Base-by-base conservation (phyloP, 1,140 invertebrate species). In the Ctenoplectra terminalis region DNA sequence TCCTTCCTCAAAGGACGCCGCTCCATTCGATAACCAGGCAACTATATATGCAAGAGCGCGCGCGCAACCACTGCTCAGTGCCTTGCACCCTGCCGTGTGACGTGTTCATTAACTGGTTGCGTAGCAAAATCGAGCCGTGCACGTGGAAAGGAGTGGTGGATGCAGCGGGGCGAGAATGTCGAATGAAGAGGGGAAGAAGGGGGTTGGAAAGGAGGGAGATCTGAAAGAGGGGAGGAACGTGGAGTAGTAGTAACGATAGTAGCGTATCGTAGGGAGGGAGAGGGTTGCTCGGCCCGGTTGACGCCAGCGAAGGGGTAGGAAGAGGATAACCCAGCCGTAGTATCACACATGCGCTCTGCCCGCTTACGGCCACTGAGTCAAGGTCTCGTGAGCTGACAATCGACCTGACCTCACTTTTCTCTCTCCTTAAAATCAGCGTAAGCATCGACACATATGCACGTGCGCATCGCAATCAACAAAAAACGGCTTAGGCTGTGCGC, bases 361-460 rank as follows among this genome's bases (percentile, higher is more conserved):
- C 50, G 29, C 52, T 77, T 82, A 76, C 85, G 84, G 89, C 85
- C 87, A 91, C 82, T 90, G 89, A 92, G 91, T 92, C 91, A 92
- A 92, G 90, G 91, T 91, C 90, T 86, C 40, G 50, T 74, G 54
- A 46, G 72, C 79, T 86, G 74, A 77, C 85, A 83, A 90, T 91
- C 90, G 88, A 89, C 88, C 87, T 91, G 89, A 91, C 88, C 90
- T 90, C 88, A 81, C 79, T 85, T 81, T 81, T n/a, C n/a, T n/a
- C n/a, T n/a, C n/a, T n/a, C n/a, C n/a, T n/a, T n/a, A n/a, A n/a
- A n/a, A n/a, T n/a, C n/a, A n/a, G n/a, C n/a, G n/a, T n/a, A n/a
- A n/a, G n/a, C n/a, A n/a, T n/a, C n/a, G n/a, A n/a, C n/a, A n/a
- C n/a, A n/a, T n/a, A n/a, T n/a, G n/a, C n/a, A n/a, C n/a, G n/a